A percentile compares a stretch with the other conserved stretches of the same genome.
Evolutionary conservation across 2,797 vertebrate genomes (phyloP).

Genomic region (Siniperca scherzeri): DNA sequence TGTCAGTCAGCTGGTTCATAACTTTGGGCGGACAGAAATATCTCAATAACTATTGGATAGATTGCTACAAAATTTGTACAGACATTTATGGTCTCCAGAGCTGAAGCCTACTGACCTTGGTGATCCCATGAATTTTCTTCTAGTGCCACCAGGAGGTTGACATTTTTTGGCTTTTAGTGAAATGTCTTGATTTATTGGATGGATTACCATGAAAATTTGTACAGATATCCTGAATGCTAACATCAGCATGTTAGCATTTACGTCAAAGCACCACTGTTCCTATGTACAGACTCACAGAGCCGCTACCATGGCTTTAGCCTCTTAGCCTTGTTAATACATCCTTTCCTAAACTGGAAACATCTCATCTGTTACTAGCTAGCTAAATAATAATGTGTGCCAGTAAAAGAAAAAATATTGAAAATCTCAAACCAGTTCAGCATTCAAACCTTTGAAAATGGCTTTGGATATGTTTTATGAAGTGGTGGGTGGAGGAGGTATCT

Average conservation of each 20-base stretch:
- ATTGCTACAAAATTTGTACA: background rate
- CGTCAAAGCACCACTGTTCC: background rate
- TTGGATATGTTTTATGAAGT: background rate
- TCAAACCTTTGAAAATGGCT: background rate
- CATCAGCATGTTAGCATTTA: background rate
- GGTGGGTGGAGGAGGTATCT: background rate
- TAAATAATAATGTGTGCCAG: background rate
- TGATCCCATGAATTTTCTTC: background rate
- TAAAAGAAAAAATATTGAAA: background rate
- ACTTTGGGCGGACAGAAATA: slow-evolving; percentile 2
- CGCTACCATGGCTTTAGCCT: background rate
- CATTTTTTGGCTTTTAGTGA: background rate
- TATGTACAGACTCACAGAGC: background rate
- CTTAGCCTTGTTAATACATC: too few species aligned
- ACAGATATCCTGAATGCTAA: background rate
- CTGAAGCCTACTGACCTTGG: background rate
- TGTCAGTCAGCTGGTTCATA: background rate
- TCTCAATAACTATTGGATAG: background rate
- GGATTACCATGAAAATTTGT: background rate
- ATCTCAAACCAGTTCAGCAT: background rate
- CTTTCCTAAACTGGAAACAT: background rate
- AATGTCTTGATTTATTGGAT: background rate
- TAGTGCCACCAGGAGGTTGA: too few species aligned
- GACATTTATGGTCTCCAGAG: background rate
- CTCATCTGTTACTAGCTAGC: background rate